Base-by-base conservation (phyloP, 2,797 vertebrate species). In the Stomatorhinus walkeri region DNA sequence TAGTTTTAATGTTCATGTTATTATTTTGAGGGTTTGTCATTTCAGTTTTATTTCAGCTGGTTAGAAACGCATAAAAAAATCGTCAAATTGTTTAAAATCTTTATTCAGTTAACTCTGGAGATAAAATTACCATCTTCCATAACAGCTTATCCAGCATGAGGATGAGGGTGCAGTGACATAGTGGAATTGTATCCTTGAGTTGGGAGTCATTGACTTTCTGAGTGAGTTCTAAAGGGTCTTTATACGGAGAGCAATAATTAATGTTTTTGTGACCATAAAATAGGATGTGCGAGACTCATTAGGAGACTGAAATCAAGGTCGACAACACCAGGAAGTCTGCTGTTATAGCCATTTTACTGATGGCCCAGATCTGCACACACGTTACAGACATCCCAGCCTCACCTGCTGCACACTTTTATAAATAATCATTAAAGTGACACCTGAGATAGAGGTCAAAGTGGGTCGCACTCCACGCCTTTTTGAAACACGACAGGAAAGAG, bases 381-480 rank as follows among this genome's bases (percentile, higher is more conserved):
- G 22, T 72, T 54, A 48, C 86, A 24, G 59, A 79, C 28, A 84
- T 85, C n/a, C 8, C 43, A 49, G 88, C 56, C 83, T 85, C 87
- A 64, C 59, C 88, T 85, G 88, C 90, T 68, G 90, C 79, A 88
- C 61, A 48, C 86, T n/a, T 92, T 92, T 91, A 72, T 86, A 92
- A 94, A 93, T 94, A 94, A 93, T 93, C 89, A 90, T 92, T 90
- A 91, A 89, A 92, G 92, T 91, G 91, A 87, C 90, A 90, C 92
- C 92, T 86, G 49, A 19, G 93, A 93, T 92, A 91, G 91, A 92
- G 91, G 90, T 91, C 92, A 92, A 89, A 90, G 94, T 93, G 94
- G 94, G 94, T 94, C 94, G 92, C 92, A 90, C 89, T 89, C 64
- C 93, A 94, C 95, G 6, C 95, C 95, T 95, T 95, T 90, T 92